Conservation (phyloP, 2,797 vertebrate species). For the Danio kyathit region DNA sequence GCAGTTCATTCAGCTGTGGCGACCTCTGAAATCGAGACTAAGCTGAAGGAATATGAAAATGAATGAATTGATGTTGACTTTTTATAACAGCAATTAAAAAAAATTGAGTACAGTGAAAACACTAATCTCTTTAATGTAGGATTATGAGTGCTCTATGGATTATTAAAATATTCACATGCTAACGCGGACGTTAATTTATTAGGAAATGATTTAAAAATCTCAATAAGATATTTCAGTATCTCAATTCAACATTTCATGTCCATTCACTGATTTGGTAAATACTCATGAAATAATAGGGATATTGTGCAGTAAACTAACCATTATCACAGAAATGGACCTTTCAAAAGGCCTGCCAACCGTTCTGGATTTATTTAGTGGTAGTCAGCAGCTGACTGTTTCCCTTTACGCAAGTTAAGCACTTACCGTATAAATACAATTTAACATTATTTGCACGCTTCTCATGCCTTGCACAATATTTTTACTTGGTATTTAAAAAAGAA, state of each 20-base stretch:
- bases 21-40: too few relatives aligned
- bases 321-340: background rate
- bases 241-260: too few relatives aligned
- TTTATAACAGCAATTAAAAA: background rate
- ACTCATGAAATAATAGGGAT: too few relatives aligned
- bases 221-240: too few relatives aligned
- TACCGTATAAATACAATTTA: background rate
- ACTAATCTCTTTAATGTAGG: background rate
- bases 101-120: background rate
- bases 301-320: background rate
- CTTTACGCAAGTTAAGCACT: background rate
- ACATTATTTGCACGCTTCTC: background rate
- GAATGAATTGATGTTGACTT: background rate
- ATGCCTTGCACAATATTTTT: slow-evolving; percentile 4
- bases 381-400: background rate
- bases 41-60: too few relatives aligned
- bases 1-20: too few relatives aligned
- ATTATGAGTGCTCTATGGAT: background rate
- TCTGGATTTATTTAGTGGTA: background rate
- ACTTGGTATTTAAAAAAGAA: background rate
- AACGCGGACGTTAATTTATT: slow-evolving; percentile 1
- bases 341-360: background rate
- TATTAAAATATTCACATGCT: background rate
- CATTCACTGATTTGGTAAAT: too few relatives aligned
- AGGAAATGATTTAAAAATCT: background rate